Evolutionary conservation across 2,797 vertebrate genomes (phyloP).

Genomic region (Coendou prehensilis): DNA sequence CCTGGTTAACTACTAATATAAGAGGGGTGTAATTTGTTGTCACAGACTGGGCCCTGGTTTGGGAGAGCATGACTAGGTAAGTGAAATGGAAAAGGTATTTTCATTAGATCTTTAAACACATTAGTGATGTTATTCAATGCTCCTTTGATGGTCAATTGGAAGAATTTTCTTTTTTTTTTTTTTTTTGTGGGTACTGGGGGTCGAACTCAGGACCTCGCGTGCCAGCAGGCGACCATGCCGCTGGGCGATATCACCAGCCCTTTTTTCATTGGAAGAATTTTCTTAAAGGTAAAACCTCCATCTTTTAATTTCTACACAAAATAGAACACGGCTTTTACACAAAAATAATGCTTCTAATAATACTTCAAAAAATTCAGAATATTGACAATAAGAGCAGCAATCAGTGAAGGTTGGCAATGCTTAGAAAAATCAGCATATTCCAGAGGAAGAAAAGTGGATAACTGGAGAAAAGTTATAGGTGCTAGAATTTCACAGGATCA

Average conservation of each 20-base stretch:
- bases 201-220: too few relatives aligned
- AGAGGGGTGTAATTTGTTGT: background rate
- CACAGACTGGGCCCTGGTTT: background rate
- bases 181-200: too few relatives aligned
- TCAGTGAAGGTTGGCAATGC: background rate
- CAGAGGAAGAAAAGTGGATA: background rate
- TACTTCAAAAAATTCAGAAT: background rate
- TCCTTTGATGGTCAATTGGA: background rate
- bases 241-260: too few relatives aligned
- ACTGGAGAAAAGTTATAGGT: background rate
- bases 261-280: background rate
- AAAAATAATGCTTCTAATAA: background rate
- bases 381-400: background rate
- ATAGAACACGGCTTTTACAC: background rate
- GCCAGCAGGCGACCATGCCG: too few relatives aligned
- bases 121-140: background rate
- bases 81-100: background rate
- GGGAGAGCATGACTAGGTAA: background rate
- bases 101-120: background rate
- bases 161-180: background rate
- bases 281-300: background rate
- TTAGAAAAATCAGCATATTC: background rate
- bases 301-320: conserved; percentile 1
- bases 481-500: background rate
- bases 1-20: background rate